These are phyloP conservation scores for Drosophila aff. DNA, from an alignment of 1,140 invertebrate genomes.

Conservation along the genomic window DNA sequence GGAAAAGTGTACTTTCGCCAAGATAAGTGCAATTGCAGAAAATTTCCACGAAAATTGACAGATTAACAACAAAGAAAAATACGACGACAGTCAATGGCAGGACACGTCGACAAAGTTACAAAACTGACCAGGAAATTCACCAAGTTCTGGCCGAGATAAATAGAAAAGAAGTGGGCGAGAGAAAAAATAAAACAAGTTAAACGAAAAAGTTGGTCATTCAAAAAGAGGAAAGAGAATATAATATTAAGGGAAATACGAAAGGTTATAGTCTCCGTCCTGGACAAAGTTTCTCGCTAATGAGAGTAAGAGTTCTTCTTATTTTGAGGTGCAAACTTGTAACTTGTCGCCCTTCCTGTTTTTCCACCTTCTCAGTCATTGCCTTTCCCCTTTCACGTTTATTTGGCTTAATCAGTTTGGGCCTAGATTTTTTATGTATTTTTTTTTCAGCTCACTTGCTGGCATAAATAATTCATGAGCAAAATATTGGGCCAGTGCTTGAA, in stretches of 20 bases:
- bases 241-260: conserved; percentile 37
- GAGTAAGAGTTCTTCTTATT: conserved; percentile 71
- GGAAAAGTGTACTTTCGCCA: conserved; percentile 2
- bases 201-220: conserved; percentile 74
- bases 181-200: conserved; percentile 56
- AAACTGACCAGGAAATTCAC: conserved; percentile 62
- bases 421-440: conserved; percentile 1
- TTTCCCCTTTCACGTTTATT: conserved; percentile 38
- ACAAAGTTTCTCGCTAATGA: conserved; percentile 71
- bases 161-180: conserved; percentile 9
- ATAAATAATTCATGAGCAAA: conserved; percentile 75
- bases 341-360: conserved; percentile 45
- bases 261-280: conserved; percentile 52
- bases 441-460: conserved; percentile 37
- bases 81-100: conserved; percentile 48
- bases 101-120: conserved; percentile 65
- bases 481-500: conserved; percentile 41
- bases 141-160: conserved; percentile 55
- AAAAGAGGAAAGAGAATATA: conserved; percentile 40
- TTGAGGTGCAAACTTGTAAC: conserved; percentile 64
- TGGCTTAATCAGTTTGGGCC: conserved; percentile 39
- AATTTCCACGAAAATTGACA: conserved; percentile 35
- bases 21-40: conserved; percentile 19
- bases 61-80: conserved; percentile 28
- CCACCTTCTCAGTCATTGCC: conserved; percentile 36